These are phyloP conservation scores for Otocyon megalotis DNA, from an alignment of 2,113 vertebrate species.

Conservation along the genomic window DNA sequence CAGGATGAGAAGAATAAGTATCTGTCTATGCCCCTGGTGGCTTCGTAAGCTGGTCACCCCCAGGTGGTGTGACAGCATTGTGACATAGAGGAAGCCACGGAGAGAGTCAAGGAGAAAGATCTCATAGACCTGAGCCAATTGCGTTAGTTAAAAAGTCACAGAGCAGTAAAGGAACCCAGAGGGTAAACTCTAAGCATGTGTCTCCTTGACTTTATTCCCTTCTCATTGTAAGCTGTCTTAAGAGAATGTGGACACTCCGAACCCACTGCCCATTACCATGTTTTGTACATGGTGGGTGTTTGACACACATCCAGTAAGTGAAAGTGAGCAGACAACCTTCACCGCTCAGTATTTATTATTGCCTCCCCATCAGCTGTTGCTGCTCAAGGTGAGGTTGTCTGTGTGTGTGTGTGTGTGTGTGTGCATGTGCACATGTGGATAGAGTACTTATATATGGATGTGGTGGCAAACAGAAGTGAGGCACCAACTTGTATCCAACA, in stretches of 20 bases:
- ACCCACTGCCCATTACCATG: fast-evolving
- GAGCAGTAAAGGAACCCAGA: not conserved
- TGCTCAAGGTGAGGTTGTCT: not conserved
- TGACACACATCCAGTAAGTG: fast-evolving
- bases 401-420: not conserved
- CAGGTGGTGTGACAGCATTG: not conserved
- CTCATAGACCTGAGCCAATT: not conserved
- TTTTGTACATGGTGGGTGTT: no score
- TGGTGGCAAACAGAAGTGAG: not conserved
- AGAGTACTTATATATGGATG: fast-evolving
- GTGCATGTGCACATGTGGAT: fast-evolving
- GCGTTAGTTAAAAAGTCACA: not conserved
- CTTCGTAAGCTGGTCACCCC: not conserved
- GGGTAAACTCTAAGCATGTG: not conserved
- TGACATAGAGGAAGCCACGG: not conserved
- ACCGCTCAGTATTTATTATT: no score
- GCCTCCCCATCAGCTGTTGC: not conserved
- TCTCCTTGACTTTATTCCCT: not conserved
- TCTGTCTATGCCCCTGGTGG: not conserved
- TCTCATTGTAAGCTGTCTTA: no score
- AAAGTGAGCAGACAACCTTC: not conserved
- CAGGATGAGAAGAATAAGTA: not conserved
- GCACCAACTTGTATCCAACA: no score
- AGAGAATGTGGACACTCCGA: fast-evolving
- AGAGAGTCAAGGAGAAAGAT: not conserved